Percentiles rank a stretch among this genome's conserved stretches.
phyloP scores from a whole-genome alignment of 2,888 invertebrate genomes.

The Cetonia aurata region DNA sequence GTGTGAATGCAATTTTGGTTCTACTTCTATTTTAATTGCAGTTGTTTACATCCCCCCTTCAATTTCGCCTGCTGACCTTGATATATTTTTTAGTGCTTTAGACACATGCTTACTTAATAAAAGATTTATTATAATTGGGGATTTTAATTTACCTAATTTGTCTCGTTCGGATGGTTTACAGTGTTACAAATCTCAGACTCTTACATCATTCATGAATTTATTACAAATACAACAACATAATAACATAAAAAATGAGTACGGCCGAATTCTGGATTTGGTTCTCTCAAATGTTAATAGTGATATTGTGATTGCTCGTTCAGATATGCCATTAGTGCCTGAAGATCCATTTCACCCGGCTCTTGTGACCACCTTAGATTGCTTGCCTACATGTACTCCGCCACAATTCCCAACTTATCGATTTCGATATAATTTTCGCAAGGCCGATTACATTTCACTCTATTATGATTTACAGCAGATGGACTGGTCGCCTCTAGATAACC shows the following conservation, averaged over 20 bases:
- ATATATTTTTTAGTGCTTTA: no score
- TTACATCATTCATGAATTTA: not conserved
- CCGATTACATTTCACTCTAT: not conserved
- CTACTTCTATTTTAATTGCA: not conserved
- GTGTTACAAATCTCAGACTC: no score
- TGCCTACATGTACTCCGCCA: not conserved
- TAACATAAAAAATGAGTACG: not conserved
- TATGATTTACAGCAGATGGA: no score
- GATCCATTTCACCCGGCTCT: not conserved
- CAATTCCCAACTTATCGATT: not conserved
- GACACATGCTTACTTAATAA: no score
- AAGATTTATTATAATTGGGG: no score
- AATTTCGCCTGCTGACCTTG: not conserved
- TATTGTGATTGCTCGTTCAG: no score
- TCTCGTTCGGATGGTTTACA: no score
- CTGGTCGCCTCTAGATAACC: no score
- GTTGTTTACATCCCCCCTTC: no score
- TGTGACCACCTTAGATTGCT: not conserved
- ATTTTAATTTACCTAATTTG: no score
- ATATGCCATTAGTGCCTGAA: no score
- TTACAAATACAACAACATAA: not conserved
- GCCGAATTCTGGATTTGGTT: not conserved
- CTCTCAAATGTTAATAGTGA: not conserved
- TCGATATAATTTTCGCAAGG: conserved; percentile 1
- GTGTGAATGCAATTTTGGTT: not conserved